phyloP scores from a whole-genome alignment of 2,888 invertebrate genomes.

The Stratiomys singularior region DNA sequence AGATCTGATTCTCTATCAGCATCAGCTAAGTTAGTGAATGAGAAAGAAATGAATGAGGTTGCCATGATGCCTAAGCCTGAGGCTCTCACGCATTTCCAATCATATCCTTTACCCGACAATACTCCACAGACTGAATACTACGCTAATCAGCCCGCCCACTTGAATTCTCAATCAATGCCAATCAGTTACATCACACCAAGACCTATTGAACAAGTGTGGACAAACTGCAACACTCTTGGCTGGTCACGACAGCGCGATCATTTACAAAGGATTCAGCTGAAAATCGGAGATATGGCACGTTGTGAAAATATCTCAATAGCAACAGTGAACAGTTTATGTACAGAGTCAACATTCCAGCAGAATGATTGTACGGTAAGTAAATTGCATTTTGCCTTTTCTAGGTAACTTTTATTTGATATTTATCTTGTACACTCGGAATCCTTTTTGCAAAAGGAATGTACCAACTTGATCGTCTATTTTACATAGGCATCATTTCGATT shows the following conservation, averaged over 20 bases:
- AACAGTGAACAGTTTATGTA: conserved; percentile 83
- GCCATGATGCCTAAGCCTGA: conserved; percentile 61
- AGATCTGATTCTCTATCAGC: conserved; percentile 13
- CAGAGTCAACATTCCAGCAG: conserved; percentile 80
- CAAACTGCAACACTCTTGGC: conserved; percentile 83
- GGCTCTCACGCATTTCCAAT: conserved; percentile 58
- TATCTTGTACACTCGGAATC: too few relatives aligned
- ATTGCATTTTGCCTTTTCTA: too few relatives aligned
- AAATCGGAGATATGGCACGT: conserved; percentile 79
- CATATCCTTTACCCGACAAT: conserved; percentile 62
- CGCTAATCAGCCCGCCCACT: conserved; percentile 49
- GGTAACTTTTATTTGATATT: too few relatives aligned
- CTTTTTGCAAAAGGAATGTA: too few relatives aligned
- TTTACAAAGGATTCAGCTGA: conserved; percentile 82
- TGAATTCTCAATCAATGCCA: conserved; percentile 48
- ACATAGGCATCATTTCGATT: too few relatives aligned
- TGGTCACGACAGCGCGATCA: conserved; percentile 88
- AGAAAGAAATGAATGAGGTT: conserved; percentile 53
- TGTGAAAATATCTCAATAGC: conserved; percentile 89
- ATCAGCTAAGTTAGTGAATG: conserved; percentile 44
- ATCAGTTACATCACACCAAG: conserved; percentile 53
- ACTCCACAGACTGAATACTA: conserved; percentile 63
- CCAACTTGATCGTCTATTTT: too few relatives aligned
- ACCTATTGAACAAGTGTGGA: conserved; percentile 59
- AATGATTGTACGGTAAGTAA: conserved; percentile 84